Evolutionary conservation across 2,888 invertebrate species (phyloP), one percentile per base, ranked within the genome.

Genomic region (Andrena praecox): DNA sequence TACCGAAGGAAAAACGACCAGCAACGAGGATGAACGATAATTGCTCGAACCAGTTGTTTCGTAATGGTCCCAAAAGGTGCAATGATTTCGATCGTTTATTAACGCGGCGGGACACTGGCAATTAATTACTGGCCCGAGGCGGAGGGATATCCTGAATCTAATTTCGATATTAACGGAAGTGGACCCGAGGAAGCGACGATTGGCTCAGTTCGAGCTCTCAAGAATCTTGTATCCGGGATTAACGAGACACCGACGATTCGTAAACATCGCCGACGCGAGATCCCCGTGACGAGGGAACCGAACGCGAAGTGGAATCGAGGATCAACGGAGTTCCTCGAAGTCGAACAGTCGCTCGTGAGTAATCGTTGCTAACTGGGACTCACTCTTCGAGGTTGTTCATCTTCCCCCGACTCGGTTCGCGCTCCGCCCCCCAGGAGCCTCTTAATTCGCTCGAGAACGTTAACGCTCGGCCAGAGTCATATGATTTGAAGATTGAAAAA

Each of bases 151-250:
- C 29, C 33, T 35, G 29, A 76, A 86, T 82, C 73, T 85, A 85
- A 85, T 85, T 85, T 77, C 69, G 78, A 82, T 66, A 69, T 82
- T 59, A 74, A 79, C 56, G 77, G 48, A 72, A 77, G 79, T 69
- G 67, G 70, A 71, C 48, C 54, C 52, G 33, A 75, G 63, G 56
- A 66, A 56, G 63, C 52, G 27, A 67, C 50, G 75, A 74, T 60
- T 56, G 73, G 31, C 62, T 80, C 67, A 68, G 63, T 63, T 63
- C 62, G 71, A 80, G 77, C 73, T 80, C 66, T 78, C 67, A 73
- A 77, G 59, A 73, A 86, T 63, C 74, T 80, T 77, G 77, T 82
- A 82, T 69, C 64, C 48, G 63, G 56, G 76, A 80, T 82, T 78
- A 86, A 82, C 67, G 35, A 67, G 74, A n/a, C 33, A 33, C 68